Base-by-base conservation (phyloP, 2,113 vertebrate species). In the Phoxinus phoxinus region DNA sequence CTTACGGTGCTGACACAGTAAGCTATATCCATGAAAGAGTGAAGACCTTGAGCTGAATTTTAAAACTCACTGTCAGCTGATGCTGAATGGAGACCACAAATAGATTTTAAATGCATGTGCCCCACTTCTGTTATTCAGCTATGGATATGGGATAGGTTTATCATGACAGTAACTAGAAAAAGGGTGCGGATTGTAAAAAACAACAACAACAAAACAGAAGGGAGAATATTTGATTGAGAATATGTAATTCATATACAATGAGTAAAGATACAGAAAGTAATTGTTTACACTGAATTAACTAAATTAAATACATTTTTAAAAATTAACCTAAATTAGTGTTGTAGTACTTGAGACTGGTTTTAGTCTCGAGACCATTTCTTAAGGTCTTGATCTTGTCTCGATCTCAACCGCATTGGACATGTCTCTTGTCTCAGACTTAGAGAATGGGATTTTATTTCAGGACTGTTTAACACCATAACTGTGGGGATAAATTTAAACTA, bases 61-160 rank as follows among this genome's bases (percentile, higher is more conserved):
- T 44, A 46, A 41, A 59, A 65, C 78, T 79, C 21, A 46, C 11
- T 25, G 78, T 81, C 15, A 65, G 25, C 37, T 27, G 59, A 35
- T 63, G 35, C 37, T 80, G 37, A 80, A 74, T 74, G 44, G 41
- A 74, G n/a, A 27, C 77, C 77, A 27, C 35, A 80, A 81, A 81
- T 81, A 65, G 35, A 81, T 37, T 61, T 79, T 30, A 4, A 21
- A 65, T 7, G 56, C 19, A 12, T 56, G 10, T 30, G 23, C 13
- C 13, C 25, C 46, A 51, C 23, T 51, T 48, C 13, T 53, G 51
- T 53, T 53, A 21, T 74, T 63, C 25, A 63, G 61, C 71, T 23
- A 11, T 46, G 19, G 51, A 56, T 21, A 56, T 21, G 51, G 51
- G 19, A 21, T 61, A 51, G 27, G 6, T 6, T 51, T 25, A 51